phyloP scores from a whole-genome alignment of 2,113 vertebrate species.

The Heloderma charlesbogerti region DNA sequence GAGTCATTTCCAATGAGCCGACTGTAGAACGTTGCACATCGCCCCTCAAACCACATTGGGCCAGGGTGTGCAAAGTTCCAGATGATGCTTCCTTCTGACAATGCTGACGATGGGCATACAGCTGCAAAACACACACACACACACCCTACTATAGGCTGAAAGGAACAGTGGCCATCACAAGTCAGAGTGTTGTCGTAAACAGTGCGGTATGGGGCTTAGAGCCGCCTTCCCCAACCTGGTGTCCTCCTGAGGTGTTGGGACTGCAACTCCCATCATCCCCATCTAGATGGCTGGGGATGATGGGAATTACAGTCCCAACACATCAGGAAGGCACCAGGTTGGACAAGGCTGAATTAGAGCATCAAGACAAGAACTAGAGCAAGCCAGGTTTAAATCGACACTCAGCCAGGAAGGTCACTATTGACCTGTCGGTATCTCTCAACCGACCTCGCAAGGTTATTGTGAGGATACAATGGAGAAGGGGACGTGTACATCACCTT shows the following conservation, averaged over 20 bases:
- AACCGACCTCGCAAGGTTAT: not conserved
- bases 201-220: not conserved
- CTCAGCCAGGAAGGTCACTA: not conserved
- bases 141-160: not conserved
- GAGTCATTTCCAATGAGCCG: not conserved
- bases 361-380: not conserved
- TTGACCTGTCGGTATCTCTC: not conserved
- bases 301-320: too few species aligned
- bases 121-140: too few species aligned
- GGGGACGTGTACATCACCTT: not conserved
- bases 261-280: not conserved
- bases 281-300: too few species aligned
- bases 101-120: not conserved
- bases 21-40: not conserved
- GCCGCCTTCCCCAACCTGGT: not conserved
- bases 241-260: not conserved
- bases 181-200: not conserved
- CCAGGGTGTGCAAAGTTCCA: not conserved
- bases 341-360: not conserved
- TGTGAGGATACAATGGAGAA: not conserved
- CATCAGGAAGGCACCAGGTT: too few species aligned
- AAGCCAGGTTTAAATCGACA: not conserved
- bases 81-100: not conserved
- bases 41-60: not conserved
- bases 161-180: not conserved